These are phyloP conservation scores for Austrolebias charrua DNA, from an alignment of 2,797 vertebrate species.

Conservation along the genomic window DNA sequence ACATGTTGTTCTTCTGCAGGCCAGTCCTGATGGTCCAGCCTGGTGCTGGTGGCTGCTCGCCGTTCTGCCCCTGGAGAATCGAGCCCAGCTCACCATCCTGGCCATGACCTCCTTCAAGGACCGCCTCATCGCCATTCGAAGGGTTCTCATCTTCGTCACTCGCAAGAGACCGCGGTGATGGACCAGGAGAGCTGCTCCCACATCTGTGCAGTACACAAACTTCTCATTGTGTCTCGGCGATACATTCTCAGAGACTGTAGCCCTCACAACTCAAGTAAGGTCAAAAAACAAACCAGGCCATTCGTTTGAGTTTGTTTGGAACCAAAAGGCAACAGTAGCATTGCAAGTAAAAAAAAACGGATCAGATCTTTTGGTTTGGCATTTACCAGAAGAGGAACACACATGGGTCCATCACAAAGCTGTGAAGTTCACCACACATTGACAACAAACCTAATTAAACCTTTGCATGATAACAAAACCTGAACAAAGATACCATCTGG, in stretches of 20 bases:
- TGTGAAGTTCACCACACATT: not conserved
- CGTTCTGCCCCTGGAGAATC: conserved; percentile 87
- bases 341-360: not conserved
- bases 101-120: conserved; percentile 90
- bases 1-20: conserved; percentile 65
- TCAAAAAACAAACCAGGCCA: not conserved
- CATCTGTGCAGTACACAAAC: conserved; percentile 48
- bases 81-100: conserved; percentile 91
- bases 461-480: conserved; percentile 3
- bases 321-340: conserved; percentile 6
- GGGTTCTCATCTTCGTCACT: conserved; percentile 89
- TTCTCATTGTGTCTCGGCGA: not conserved
- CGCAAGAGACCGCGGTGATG: conserved; percentile 86
- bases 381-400: conserved; percentile 11
- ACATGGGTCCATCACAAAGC: not conserved
- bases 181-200: not conserved
- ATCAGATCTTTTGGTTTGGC: not conserved
- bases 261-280: conserved; percentile 2
- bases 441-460: not conserved
- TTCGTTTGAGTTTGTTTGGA: not conserved
- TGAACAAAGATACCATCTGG: conserved; percentile 54
- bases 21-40: conserved; percentile 85
- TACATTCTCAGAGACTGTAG: not conserved
- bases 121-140: conserved; percentile 86
- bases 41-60: conserved; percentile 96